Base-by-base conservation (phyloP, 2,113 vertebrate species). In the Tinamus guttatus region DNA sequence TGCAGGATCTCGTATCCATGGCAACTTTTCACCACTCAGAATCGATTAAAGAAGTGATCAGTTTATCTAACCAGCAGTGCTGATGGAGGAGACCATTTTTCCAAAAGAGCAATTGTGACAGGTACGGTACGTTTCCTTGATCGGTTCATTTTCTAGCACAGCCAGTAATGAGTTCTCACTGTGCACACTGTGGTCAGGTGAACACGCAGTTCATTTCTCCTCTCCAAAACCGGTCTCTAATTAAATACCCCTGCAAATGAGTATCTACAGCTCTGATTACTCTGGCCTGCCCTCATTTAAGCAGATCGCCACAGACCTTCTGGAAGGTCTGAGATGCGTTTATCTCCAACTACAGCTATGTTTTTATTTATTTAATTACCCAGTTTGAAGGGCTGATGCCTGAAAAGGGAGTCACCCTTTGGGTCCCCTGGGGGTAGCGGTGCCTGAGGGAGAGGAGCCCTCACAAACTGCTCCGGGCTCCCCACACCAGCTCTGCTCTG, bases 11-110 rank as follows among this genome's bases (percentile, higher is more conserved):
- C 63, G 98, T 98, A 98, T 97, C 98, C 98, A 98, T 98, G 97
- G 97, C 97, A 98, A 98, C 98, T 97, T 98, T 98, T 98, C 98
- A 98, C 91, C 89, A 97, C 94, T 98, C 97, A 86, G 94, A 97
- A 98, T 98, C 70, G 94, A 98, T 98, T 98, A 95, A 97, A 97
- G 97, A 94, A 97, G 90, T 93, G 97, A 98, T 97, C 63, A 36
- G 96, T 97, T 98, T 96, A 97, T 98, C 98, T 92, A 96, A 95
- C 89, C 87, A 97, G 80, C 87, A 24, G 3, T 77, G 96, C 94
- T 98, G 98, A 98, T 89, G 90, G 97, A 97, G 93, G 93, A 22
- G 54, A 97, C 96, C 91, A 91, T 45, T 94, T 97, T 88, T 95
- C 97, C 95, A 95, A 96, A 98, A 97, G 11, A 97, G 91, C 95